Conservation (phyloP, 2,888 invertebrate species). For the Idaea aversata region DNA sequence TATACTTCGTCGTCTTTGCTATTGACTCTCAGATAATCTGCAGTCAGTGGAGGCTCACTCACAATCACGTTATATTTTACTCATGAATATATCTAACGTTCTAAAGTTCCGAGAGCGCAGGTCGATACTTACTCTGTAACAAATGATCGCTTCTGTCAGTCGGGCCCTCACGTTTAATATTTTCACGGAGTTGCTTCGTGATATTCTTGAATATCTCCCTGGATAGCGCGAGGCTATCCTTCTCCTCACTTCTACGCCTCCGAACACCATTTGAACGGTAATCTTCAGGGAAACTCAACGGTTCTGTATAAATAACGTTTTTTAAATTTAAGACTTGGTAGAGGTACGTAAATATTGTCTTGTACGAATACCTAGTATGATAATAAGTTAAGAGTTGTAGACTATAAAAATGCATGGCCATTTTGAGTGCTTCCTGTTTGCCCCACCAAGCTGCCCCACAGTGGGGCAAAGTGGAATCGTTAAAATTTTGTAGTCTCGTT, state of each 20-base stretch:
- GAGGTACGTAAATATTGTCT: not conserved
- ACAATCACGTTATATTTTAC: constrained; percentile 2
- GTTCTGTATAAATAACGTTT: constrained; percentile 51
- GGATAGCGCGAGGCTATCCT: constrained; percentile 72
- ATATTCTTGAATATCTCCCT: constrained; percentile 78
- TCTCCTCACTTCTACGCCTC: constrained; percentile 65
- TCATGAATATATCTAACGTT: constrained; percentile 8
- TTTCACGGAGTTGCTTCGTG: constrained; percentile 75
- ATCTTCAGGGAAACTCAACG: constrained; percentile 66
- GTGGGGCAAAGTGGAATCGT: too few species aligned
- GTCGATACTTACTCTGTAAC: constrained; percentile 66
- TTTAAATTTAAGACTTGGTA: not conserved
- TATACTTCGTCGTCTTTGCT: too few species aligned
- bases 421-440: too few species aligned
- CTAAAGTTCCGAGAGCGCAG: constrained; percentile 26
- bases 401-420: too few species aligned
- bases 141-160: constrained; percentile 69
- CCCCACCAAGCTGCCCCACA: too few species aligned
- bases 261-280: constrained; percentile 58
- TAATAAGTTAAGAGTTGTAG: too few species aligned
- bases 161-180: constrained; percentile 71
- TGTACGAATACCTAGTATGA: not conserved
- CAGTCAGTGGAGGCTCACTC: not conserved
- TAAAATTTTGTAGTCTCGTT: too few species aligned
- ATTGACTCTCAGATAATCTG: not conserved